Evolutionary conservation across 37 sponge, comb jelly and placozoan genomes (phyloP), one percentile per base, ranked within the genome.

Genomic region (Beroe forskalii): DNA sequence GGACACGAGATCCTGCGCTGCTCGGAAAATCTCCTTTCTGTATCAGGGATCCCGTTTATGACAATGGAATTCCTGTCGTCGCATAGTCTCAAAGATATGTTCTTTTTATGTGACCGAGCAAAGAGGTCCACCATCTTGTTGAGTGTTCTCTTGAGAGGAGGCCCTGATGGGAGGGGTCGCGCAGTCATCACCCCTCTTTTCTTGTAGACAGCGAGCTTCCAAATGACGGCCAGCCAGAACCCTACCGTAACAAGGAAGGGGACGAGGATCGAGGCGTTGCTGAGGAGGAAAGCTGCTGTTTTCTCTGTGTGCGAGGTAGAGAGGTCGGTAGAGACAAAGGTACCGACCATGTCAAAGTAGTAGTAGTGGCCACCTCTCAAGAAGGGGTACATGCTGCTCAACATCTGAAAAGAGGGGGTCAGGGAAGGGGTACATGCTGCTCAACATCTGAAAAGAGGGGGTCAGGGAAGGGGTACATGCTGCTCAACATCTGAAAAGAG

Each of bases 371-470:
- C 72, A 14, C 72, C 72, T 33, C 72, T 31, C 19, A 69, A 36
- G 72, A 69, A 35, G 72, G 72, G 72, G 17, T 69, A 69, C 19
- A 37, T 69, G 72, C 32, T 69, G 19, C 72, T 69, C 17, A 69
- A 4, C 55, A 48, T 48, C 55, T 48, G 55, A 48, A 48, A 48
- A 48, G 12, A 48, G 12, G n/a, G n/a, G n/a, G n/a, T n/a, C n/a
- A n/a, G n/a, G n/a, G n/a, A n/a, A n/a, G n/a, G n/a, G n/a, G n/a
- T n/a, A n/a, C n/a, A n/a, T n/a, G n/a, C n/a, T n/a, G n/a, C n/a
- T n/a, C n/a, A n/a, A n/a, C n/a, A n/a, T n/a, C n/a, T n/a, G n/a
- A n/a, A n/a, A n/a, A n/a, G n/a, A n/a, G n/a, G n/a, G n/a, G n/a
- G n/a, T n/a, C n/a, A n/a, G n/a, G n/a, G n/a, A n/a, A n/a, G n/a